Conservation (phyloP, 2,113 vertebrate species). For the Mobula hypostoma region DNA sequence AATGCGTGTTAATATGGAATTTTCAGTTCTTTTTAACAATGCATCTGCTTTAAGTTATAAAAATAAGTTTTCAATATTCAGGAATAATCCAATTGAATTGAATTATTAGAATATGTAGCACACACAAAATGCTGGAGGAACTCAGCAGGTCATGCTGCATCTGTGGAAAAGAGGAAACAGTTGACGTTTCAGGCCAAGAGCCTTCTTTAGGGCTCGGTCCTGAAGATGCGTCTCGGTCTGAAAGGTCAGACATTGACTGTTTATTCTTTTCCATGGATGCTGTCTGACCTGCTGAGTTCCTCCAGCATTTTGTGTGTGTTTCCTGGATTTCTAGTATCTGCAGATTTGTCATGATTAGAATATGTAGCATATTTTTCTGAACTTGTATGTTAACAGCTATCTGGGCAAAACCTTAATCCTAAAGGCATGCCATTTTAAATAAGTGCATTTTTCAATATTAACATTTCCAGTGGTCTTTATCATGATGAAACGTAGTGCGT, state of each 20-base stretch:
- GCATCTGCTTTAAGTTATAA: conserved; percentile 69
- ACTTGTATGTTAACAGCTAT: not conserved
- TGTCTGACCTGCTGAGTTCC: too few species aligned
- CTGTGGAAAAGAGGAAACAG: too few species aligned
- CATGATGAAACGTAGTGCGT: not conserved
- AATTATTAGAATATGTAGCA: not conserved
- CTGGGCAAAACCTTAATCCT: not conserved
- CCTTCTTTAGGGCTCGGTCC: too few species aligned
- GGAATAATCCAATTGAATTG: not conserved
- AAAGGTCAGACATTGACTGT: too few species aligned
- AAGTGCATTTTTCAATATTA: not conserved
- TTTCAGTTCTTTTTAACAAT: conserved; percentile 64
- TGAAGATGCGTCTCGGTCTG: too few species aligned
- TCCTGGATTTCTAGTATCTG: too few species aligned
- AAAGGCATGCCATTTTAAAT: not conserved
- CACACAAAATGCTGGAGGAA: too few species aligned
- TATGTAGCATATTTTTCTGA: not conserved
- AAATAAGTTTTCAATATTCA: conserved; percentile 52
- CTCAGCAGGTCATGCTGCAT: too few species aligned
- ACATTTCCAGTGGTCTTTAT: not conserved
- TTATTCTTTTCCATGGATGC: too few species aligned
- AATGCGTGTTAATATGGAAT: conserved; percentile 71
- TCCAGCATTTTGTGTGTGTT: too few species aligned
- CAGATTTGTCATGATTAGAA: not conserved
- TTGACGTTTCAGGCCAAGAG: too few species aligned